Evolutionary conservation across 2,113 vertebrate species (phyloP), one percentile per base, ranked within the genome.

Genomic region (Tinamus guttatus): DNA sequence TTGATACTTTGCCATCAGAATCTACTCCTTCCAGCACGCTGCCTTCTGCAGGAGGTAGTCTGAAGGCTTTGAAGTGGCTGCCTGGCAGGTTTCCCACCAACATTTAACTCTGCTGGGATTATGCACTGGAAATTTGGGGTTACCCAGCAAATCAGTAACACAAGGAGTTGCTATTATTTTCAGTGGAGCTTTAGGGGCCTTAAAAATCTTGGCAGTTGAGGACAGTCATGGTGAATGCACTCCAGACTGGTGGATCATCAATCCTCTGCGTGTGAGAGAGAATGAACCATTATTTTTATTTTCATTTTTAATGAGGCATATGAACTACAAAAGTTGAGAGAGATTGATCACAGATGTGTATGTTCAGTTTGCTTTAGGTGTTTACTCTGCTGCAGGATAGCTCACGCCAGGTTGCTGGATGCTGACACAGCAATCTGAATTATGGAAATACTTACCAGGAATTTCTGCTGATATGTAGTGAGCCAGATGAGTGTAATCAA

Each of bases 381-480:
- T 85, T 94, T 93, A 49, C 45, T 83, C 43, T 85, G 79, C 60
- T 74, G 56, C 78, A 60, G 62, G 24, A 43, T 83, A 67, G n/a
- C 13, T 85, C 36, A 45, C 76, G 74, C 27, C 24, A 58, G 59
- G 47, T 62, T 85, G 74, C 81, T 93, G 65, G n/a, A 84, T 43
- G 52, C 70, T 79, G 74, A 93, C 58, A 89, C n/a, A 65, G 9
- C 0, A 4, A 34, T 65, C 24, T 81, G n/a, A 74, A 65, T 51
- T 82, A 59, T 28, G 71, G 41, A 87, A 93, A 93, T 54, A 80
- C 21, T 85, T 89, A 79, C 32, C 25, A 78, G 69, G 70, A 93
- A 87, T 84, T 90, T 67, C 51, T 81, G 32, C 64, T 81, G 47
- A 51, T 87, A 64, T 8, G 13, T 56, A 87, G 45, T 40, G 82